phyloP scores from a whole-genome alignment of 2,888 invertebrate species.

The Agrochola lychnidis region DNA sequence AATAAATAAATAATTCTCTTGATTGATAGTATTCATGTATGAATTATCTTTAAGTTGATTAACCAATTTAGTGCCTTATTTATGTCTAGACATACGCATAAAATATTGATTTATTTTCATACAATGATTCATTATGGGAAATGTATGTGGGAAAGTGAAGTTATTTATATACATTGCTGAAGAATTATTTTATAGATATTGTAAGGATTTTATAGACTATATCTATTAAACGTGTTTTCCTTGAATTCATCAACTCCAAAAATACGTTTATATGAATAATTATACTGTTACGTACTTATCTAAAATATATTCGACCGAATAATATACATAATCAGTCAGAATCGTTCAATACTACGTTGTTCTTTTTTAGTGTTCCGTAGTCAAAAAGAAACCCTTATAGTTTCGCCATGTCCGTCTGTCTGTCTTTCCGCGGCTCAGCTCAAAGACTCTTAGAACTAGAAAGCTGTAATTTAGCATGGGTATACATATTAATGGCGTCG shows the following conservation, averaged over 20 bases:
- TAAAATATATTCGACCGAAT: neutral
- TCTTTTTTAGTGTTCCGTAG: neutral
- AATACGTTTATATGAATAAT: slow-evolving; percentile 26
- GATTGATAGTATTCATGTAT: slow-evolving; percentile 25
- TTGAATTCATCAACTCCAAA: slow-evolving; percentile 14
- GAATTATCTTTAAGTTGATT: slow-evolving; percentile 12
- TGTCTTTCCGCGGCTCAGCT: too few relatives aligned
- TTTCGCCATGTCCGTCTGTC: too few relatives aligned
- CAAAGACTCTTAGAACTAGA: too few relatives aligned
- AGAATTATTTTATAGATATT: neutral
- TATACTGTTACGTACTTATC: slow-evolving; percentile 15
- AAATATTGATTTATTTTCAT: slow-evolving; percentile 1
- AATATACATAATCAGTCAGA: neutral
- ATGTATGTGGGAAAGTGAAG: neutral
- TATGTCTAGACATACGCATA: slow-evolving; percentile 6
- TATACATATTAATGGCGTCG: too few relatives aligned
- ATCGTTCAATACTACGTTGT: neutral
- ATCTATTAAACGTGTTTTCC: slow-evolving; percentile 6
- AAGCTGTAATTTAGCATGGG: too few relatives aligned
- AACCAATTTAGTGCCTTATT: slow-evolving; percentile 1
- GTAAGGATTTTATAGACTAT: neutral
- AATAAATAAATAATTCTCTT: slow-evolving; percentile 28
- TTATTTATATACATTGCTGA: neutral
- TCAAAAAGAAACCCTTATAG: too few relatives aligned
- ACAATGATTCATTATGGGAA: slow-evolving; percentile 2